Conservation (phyloP, 53 echinoderm and acorn worm genomes). For the Arbacia lixula region DNA sequence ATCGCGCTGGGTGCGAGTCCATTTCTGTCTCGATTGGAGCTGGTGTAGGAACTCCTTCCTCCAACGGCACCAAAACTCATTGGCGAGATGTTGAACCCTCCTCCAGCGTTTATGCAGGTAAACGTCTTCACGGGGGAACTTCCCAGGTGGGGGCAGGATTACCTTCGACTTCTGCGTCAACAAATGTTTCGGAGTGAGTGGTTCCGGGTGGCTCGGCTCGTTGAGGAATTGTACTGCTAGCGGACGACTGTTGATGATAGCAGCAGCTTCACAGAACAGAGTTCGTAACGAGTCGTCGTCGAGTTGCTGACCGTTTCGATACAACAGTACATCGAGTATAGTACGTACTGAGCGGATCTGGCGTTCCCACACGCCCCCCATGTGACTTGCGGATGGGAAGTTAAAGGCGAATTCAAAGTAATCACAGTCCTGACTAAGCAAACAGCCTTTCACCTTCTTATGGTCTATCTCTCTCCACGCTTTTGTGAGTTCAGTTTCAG, state of each 20-base stretch:
- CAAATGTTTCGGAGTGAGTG: slow-evolving; percentile 66
- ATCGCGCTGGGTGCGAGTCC: neutral
- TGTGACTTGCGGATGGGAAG: slow-evolving; percentile 6
- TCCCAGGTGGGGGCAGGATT: slow-evolving; percentile 49
- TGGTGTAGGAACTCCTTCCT: slow-evolving; percentile 58
- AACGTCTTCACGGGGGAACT: slow-evolving; percentile 39
- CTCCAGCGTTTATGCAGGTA: slow-evolving; percentile 59
- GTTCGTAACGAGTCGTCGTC: slow-evolving; percentile 48
- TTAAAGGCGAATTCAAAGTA: slow-evolving; percentile 14
- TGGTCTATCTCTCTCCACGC: slow-evolving; percentile 45
- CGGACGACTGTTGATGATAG: slow-evolving; percentile 34
- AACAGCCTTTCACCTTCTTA: slow-evolving; percentile 34
- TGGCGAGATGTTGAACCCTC: slow-evolving; percentile 57
- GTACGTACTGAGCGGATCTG: slow-evolving; percentile 45
- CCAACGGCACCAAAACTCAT: slow-evolving; percentile 17
- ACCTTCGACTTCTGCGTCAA: slow-evolving; percentile 53
- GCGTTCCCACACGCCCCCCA: slow-evolving; percentile 47
- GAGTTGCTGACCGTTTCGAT: slow-evolving; percentile 15
- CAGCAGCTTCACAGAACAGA: slow-evolving; percentile 27
- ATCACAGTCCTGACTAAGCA: slow-evolving; percentile 55
- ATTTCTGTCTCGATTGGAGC: slow-evolving; percentile 51
- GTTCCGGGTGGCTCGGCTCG: slow-evolving; percentile 56
- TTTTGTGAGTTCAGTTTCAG: slow-evolving; percentile 53
- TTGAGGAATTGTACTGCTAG: neutral
- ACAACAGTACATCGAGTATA: slow-evolving; percentile 9